Conservation (phyloP, 2,888 invertebrate genomes). For the Meiosimyza decipiens region DNA sequence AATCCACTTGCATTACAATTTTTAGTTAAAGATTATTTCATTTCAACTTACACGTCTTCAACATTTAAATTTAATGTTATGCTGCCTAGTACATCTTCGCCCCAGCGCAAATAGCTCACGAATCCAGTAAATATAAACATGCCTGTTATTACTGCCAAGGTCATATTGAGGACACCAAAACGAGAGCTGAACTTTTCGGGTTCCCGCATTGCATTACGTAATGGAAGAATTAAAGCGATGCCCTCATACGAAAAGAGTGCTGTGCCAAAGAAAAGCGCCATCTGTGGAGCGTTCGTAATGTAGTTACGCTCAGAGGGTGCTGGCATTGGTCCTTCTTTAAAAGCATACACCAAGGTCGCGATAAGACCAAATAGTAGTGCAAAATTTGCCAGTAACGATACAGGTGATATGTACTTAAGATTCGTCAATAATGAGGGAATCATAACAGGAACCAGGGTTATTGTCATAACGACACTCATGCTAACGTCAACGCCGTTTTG, state of each 20-base stretch:
- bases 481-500: slow-evolving; percentile 58
- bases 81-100: slow-evolving; percentile 82
- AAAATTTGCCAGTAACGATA: slow-evolving; percentile 82
- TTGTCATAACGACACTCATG: slow-evolving; percentile 55
- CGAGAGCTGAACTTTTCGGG: slow-evolving; percentile 82
- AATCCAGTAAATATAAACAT: slow-evolving; percentile 87
- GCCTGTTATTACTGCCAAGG: slow-evolving; percentile 83
- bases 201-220: slow-evolving; percentile 90
- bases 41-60: slow-evolving; percentile 54
- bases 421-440: slow-evolving; percentile 62
- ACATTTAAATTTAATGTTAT: slow-evolving; percentile 86
- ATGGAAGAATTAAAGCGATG: slow-evolving; percentile 88
- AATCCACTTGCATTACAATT: neutral
- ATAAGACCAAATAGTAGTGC: slow-evolving; percentile 76
- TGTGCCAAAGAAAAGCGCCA: slow-evolving; percentile 94
- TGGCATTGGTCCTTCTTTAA: slow-evolving; percentile 77
- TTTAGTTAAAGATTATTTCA: neutral
- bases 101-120: slow-evolving; percentile 88
- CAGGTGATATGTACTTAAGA: slow-evolving; percentile 71
- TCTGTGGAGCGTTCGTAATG: slow-evolving; percentile 71
- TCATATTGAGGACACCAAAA: slow-evolving; percentile 88
- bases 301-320: slow-evolving; percentile 70
- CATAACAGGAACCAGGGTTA: slow-evolving; percentile 59
- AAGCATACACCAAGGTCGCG: slow-evolving; percentile 81
- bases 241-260: slow-evolving; percentile 97